Conservation (phyloP, 2,888 invertebrate genomes). For the Yponomeuta sedellus region DNA sequence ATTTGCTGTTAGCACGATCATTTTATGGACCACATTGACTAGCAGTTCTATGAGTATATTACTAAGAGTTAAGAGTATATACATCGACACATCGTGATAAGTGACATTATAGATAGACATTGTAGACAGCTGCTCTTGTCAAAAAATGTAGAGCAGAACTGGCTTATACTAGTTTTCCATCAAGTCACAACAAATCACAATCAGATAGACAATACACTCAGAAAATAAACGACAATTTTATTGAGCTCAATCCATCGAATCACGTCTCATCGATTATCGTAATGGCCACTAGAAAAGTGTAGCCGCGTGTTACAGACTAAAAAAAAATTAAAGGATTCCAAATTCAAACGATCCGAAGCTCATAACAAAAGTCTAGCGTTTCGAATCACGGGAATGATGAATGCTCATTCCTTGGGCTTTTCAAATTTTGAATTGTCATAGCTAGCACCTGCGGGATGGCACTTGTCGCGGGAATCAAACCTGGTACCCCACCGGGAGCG, state of each 20-base stretch:
- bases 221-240: neutral
- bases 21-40: too few relatives aligned
- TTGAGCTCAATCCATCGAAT: neutral
- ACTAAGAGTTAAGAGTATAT: too few relatives aligned
- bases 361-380: neutral
- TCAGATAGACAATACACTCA: neutral
- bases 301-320: neutral
- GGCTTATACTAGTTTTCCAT: too few relatives aligned
- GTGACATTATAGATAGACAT: too few relatives aligned
- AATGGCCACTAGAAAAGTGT: neutral
- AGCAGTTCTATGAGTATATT: too few relatives aligned
- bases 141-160: too few relatives aligned
- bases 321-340: neutral
- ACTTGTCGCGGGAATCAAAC: conserved; percentile 14
- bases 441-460: conserved; percentile 18
- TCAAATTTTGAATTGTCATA: conserved; percentile 35
- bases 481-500: conserved; percentile 4
- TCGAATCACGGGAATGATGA: neutral
- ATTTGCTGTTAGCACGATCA: too few relatives aligned
- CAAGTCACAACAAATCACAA: too few relatives aligned
- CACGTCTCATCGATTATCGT: neutral
- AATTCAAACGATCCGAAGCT: neutral
- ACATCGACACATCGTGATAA: too few relatives aligned
- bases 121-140: too few relatives aligned
- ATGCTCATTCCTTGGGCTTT: neutral